phyloP scores from a whole-genome alignment of 2,888 invertebrate species.

The Plutella xylostella region DNA sequence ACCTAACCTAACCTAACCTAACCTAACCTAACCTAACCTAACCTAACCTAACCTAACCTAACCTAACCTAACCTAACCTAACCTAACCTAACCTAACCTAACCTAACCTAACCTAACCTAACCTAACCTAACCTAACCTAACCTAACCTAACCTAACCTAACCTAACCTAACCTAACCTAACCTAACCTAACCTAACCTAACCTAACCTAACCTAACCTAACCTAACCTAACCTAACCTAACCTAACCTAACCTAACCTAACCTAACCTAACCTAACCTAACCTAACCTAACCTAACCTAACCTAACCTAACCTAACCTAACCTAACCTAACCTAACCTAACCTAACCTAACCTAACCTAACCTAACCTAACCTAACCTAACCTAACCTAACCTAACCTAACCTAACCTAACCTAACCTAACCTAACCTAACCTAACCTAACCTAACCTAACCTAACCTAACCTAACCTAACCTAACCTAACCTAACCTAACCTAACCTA shows the following conservation, averaged over 20 bases:
- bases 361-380: constrained; percentile 14
- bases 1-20: constrained; percentile 19
- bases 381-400: constrained; percentile 14
- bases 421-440: constrained; percentile 15
- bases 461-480: constrained; percentile 9
- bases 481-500: constrained; percentile 12
- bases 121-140: constrained; percentile 10
- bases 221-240: constrained; percentile 9
- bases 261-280: constrained; percentile 13
- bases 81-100: constrained; percentile 17
- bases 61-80: constrained; percentile 15
- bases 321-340: constrained; percentile 14
- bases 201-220: constrained; percentile 8
- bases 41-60: constrained; percentile 17
- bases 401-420: constrained; percentile 14
- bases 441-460: constrained; percentile 15
- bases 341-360: constrained; percentile 14
- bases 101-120: constrained; percentile 12
- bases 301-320: constrained; percentile 13
- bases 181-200: constrained; percentile 10
- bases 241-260: constrained; percentile 13
- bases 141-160: constrained; percentile 10
- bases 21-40: constrained; percentile 18
- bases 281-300: constrained; percentile 14
- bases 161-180: constrained; percentile 10